Evolutionary conservation across 2,888 invertebrate species (phyloP).

Genomic region (Hydraecia micacea): DNA sequence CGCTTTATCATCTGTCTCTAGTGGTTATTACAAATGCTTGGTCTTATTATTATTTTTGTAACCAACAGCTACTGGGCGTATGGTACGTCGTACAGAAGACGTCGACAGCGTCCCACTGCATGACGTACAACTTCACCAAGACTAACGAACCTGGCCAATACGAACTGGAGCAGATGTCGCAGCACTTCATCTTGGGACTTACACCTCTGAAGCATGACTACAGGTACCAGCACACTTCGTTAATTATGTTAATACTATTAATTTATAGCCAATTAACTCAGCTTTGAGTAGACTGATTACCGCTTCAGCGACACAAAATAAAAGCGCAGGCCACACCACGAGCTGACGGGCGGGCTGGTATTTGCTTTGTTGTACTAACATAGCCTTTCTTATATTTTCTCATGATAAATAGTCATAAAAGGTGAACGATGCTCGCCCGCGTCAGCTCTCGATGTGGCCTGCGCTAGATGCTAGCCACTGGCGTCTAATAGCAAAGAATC

Average conservation of each 20-base stretch:
- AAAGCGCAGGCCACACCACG: too few relatives aligned
- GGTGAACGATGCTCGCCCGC: too few relatives aligned
- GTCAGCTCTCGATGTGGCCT: too few relatives aligned
- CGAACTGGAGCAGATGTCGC: conserved; percentile 93
- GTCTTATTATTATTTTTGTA: not conserved
- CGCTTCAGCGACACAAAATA: not conserved
- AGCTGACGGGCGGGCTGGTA: too few relatives aligned
- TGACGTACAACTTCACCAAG: conserved; percentile 94
- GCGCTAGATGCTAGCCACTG: not conserved
- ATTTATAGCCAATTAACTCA: not conserved
- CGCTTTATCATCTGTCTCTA: not conserved
- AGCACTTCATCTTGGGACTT: conserved; percentile 92
- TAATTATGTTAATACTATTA: not conserved
- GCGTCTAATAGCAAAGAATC: not conserved
- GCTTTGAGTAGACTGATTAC: not conserved
- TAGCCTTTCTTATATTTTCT: too few relatives aligned
- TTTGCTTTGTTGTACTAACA: too few relatives aligned
- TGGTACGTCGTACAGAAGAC: conserved; percentile 96
- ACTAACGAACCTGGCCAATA: conserved; percentile 93
- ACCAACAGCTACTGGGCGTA: conserved; percentile 92
- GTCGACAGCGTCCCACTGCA: conserved; percentile 94
- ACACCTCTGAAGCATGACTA: conserved; percentile 95
- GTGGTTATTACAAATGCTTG: not conserved
- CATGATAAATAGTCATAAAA: too few relatives aligned
- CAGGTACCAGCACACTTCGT: conserved; percentile 77